These are phyloP conservation scores for Spondyliosoma cantharus DNA, from an alignment of 2,797 vertebrate species.

Conservation along the genomic window DNA sequence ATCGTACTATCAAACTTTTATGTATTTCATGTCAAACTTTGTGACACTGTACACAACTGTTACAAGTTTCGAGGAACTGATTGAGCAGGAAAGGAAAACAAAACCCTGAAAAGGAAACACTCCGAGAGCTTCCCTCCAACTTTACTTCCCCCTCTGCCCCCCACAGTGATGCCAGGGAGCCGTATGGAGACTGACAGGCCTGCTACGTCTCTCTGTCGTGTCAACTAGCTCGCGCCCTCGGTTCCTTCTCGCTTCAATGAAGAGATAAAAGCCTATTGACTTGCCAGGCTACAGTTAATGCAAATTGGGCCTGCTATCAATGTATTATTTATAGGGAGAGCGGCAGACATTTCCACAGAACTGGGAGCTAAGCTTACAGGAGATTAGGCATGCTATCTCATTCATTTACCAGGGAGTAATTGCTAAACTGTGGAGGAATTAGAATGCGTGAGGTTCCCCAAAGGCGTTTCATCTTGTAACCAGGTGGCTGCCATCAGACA, in stretches of 20 bases:
- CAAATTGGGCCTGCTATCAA: constrained; percentile 85
- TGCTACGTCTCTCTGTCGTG: constrained; percentile 71
- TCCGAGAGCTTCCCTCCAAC: constrained; percentile 40
- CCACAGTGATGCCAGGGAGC: constrained; percentile 62
- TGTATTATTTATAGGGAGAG: constrained; percentile 85
- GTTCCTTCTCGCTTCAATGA: constrained; percentile 80
- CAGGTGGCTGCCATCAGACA: constrained; percentile 75
- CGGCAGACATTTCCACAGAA: constrained; percentile 84
- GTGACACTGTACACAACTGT: constrained; percentile 56
- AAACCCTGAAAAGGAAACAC: constrained; percentile 53
- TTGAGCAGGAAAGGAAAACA: constrained; percentile 53
- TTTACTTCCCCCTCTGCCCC: constrained; percentile 53
- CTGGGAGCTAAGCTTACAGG: constrained; percentile 86
- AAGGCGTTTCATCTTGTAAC: constrained; percentile 78
- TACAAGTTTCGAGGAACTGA: constrained; percentile 43
- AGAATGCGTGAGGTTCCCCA: constrained; percentile 77
- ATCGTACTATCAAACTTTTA: constrained; percentile 56
- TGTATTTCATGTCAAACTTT: constrained; percentile 51
- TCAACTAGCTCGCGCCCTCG: constrained; percentile 76
- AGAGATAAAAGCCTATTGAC: constrained; percentile 87
- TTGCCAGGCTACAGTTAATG: constrained; percentile 85
- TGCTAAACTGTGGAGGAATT: constrained; percentile 86
- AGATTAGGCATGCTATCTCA: constrained; percentile 87
- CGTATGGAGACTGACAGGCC: constrained; percentile 79
- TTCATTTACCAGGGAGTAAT: constrained; percentile 86